phyloP scores from a whole-genome alignment of 1,140 invertebrate genomes.

The Drosophila sp. region DNA sequence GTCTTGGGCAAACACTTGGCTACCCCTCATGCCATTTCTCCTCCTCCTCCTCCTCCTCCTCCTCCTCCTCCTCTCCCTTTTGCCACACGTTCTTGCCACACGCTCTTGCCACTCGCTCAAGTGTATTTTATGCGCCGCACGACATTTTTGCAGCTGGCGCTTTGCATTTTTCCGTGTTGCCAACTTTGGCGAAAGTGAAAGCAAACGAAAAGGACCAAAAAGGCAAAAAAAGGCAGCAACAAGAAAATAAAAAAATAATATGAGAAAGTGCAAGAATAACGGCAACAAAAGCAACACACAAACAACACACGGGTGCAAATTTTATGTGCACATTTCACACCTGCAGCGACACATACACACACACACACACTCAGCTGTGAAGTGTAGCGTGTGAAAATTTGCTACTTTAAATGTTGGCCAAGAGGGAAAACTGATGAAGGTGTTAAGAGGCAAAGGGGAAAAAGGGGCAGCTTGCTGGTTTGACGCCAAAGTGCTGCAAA shows the following conservation, averaged over 20 bases:
- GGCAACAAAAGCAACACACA: slow-evolving; percentile 57
- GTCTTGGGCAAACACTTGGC: slow-evolving; percentile 78
- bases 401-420: slow-evolving; percentile 75
- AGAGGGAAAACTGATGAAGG: slow-evolving; percentile 42
- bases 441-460: slow-evolving; percentile 1
- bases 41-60: background rate
- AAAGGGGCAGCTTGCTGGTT: slow-evolving; percentile 1
- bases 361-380: background rate
- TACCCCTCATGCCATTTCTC: background rate
- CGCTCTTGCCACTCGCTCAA: slow-evolving; percentile 33
- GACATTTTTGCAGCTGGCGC: slow-evolving; percentile 74
- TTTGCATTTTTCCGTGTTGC: slow-evolving; percentile 65
- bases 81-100: too few species aligned
- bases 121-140: slow-evolving; percentile 69
- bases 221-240: slow-evolving; percentile 36
- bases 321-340: slow-evolving; percentile 78
- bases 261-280: slow-evolving; percentile 38
- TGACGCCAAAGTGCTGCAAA: slow-evolving; percentile 72
- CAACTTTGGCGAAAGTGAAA: slow-evolving; percentile 66
- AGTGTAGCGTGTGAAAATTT: slow-evolving; percentile 62
- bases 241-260: slow-evolving; percentile 33
- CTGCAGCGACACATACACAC: slow-evolving; percentile 45
- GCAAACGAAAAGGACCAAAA: slow-evolving; percentile 41
- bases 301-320: slow-evolving; percentile 68
- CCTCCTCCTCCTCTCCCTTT: background rate